Conservation (phyloP, 2,888 invertebrate genomes). For the Maniola hyperantus region DNA sequence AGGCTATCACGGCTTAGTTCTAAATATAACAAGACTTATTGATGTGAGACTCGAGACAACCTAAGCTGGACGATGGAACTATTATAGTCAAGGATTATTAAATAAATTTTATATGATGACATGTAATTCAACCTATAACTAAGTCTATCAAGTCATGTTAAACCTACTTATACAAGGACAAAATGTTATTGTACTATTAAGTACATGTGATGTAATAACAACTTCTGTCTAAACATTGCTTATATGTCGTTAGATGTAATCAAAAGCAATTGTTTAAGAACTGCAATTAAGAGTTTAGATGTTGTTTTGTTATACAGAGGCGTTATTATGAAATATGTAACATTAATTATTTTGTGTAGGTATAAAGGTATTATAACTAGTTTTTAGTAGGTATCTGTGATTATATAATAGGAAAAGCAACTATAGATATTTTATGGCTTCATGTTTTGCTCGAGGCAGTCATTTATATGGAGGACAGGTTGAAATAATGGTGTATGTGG, state of each 20-base stretch:
- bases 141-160: conserved; percentile 2
- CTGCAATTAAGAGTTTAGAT: too few species aligned
- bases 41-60: too few species aligned
- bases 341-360: not conserved
- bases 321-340: not conserved
- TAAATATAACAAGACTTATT: too few species aligned
- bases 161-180: not conserved
- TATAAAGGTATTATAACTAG: too few species aligned
- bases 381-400: not conserved
- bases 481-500: not conserved
- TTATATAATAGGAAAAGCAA: not conserved
- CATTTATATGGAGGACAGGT: not conserved
- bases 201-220: conserved; percentile 3
- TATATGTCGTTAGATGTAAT: conserved; percentile 2
- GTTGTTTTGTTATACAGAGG: conserved; percentile 3
- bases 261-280: conserved; percentile 3
- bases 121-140: not conserved
- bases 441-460: not conserved
- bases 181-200: conserved; percentile 7
- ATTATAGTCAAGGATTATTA: too few species aligned
- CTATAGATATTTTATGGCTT: not conserved
- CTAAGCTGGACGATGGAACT: too few species aligned
- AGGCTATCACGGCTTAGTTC: too few species aligned
- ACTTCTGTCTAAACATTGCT: not conserved
- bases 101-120: too few species aligned